Conservation (phyloP, 2,888 invertebrate species). For the Hylaea fasciaria region DNA sequence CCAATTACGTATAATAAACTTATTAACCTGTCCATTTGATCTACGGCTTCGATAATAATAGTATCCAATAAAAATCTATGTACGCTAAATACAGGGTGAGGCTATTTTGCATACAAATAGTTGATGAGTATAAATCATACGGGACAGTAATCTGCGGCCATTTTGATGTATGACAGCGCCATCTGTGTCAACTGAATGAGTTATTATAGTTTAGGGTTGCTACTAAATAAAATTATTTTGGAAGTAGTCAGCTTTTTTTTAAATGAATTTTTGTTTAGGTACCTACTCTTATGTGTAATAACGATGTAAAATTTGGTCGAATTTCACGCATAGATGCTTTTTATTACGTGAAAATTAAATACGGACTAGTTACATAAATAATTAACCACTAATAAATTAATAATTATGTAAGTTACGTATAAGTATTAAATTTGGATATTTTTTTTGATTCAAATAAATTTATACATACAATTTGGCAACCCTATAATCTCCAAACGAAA, state of each 20-base stretch:
- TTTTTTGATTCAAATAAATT: too few relatives aligned
- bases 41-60: slow-evolving; percentile 23
- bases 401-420: too few relatives aligned
- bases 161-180: slow-evolving; percentile 82
- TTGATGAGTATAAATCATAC: slow-evolving; percentile 78
- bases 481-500: slow-evolving; percentile 66
- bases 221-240: slow-evolving; percentile 18
- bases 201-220: slow-evolving; percentile 76
- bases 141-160: slow-evolving; percentile 78
- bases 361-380: too few relatives aligned
- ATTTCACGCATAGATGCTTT: too few relatives aligned
- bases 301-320: too few relatives aligned
- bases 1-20: slow-evolving; percentile 20
- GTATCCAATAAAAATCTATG: slow-evolving; percentile 16
- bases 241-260: too few relatives aligned
- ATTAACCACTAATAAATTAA: too few relatives aligned
- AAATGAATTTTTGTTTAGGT: background rate
- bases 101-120: slow-evolving; percentile 71
- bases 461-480: slow-evolving; percentile 48
- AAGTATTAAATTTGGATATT: too few relatives aligned
- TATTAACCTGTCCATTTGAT: slow-evolving; percentile 26
- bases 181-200: slow-evolving; percentile 83
- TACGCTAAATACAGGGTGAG: slow-evolving; percentile 52
- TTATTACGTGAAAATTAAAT: too few relatives aligned
- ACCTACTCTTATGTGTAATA: too few relatives aligned